These are phyloP conservation scores for Pseudopodoces humilis DNA, from an alignment of 2,113 vertebrate genomes.

Conservation along the genomic window DNA sequence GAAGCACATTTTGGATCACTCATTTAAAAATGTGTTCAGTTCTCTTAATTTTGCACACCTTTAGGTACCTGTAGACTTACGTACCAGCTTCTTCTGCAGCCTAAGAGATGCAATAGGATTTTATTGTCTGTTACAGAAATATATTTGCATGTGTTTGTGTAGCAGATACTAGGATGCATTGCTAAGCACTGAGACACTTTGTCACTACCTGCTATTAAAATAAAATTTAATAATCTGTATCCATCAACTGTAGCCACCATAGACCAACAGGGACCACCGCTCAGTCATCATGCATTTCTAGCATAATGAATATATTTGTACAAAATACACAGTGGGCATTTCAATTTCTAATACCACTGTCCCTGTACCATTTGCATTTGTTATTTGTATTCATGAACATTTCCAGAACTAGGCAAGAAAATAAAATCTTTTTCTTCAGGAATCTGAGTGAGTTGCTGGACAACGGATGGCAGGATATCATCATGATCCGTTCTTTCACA, in stretches of 20 bases:
- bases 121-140: background rate
- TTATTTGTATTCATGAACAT: slow-evolving; percentile 45
- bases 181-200: slow-evolving; percentile 5
- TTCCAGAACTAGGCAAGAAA: slow-evolving; percentile 28
- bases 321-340: slow-evolving; percentile 22
- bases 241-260: background rate
- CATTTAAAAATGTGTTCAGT: background rate
- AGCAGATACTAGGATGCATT: background rate
- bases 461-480: background rate
- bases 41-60: background rate
- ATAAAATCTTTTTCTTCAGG: slow-evolving; percentile 41
- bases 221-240: slow-evolving; percentile 42
- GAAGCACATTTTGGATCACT: background rate
- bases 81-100: background rate
- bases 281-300: background rate
- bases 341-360: background rate
- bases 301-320: slow-evolving; percentile 16
- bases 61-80: background rate
- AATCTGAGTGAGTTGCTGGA: slow-evolving; percentile 13
- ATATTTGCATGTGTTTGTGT: background rate
- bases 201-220: slow-evolving; percentile 35
- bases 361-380: slow-evolving; percentile 15
- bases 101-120: background rate
- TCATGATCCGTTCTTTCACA: slow-evolving; percentile 17
- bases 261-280: background rate